A percentile compares a stretch with the other conserved stretches of the same genome.
phyloP scores from a whole-genome alignment of 2,888 invertebrate species.

The Cosmorhoe ocellata region DNA sequence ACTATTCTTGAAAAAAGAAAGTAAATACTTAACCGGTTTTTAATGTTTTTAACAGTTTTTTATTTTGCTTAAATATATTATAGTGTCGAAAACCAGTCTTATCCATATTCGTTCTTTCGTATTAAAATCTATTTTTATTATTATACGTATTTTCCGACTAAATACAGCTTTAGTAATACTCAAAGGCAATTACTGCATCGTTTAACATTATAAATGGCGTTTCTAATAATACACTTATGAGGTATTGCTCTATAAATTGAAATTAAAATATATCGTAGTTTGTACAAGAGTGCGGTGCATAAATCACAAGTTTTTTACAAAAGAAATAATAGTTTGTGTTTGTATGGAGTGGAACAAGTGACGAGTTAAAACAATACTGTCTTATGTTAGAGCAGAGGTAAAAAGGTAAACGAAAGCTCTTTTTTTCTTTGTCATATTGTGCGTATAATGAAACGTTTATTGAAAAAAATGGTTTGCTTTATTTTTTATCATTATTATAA shows the following conservation, averaged over 20 bases:
- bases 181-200: slow-evolving; percentile 47
- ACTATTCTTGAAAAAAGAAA: too few species aligned
- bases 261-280: slow-evolving; percentile 74
- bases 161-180: slow-evolving; percentile 17
- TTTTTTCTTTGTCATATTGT: background rate
- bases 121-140: too few species aligned
- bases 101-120: too few species aligned
- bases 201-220: slow-evolving; percentile 61
- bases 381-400: background rate
- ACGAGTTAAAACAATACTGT: slow-evolving; percentile 15
- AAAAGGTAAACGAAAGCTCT: background rate
- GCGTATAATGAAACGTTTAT: too few species aligned
- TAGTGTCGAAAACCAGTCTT: too few species aligned
- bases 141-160: slow-evolving; percentile 8
- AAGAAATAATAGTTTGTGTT: slow-evolving; percentile 66
- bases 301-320: slow-evolving; percentile 69
- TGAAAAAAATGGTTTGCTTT: too few species aligned
- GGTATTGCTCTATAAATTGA: slow-evolving; percentile 75
- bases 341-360: slow-evolving; percentile 52
- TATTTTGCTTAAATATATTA: too few species aligned
- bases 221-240: slow-evolving; percentile 59
- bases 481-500: too few species aligned
- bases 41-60: too few species aligned
- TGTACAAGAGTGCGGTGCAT: slow-evolving; percentile 64
- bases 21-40: too few species aligned